phyloP scores from a whole-genome alignment of 1,140 invertebrate species.

The Ceratina japonica region DNA sequence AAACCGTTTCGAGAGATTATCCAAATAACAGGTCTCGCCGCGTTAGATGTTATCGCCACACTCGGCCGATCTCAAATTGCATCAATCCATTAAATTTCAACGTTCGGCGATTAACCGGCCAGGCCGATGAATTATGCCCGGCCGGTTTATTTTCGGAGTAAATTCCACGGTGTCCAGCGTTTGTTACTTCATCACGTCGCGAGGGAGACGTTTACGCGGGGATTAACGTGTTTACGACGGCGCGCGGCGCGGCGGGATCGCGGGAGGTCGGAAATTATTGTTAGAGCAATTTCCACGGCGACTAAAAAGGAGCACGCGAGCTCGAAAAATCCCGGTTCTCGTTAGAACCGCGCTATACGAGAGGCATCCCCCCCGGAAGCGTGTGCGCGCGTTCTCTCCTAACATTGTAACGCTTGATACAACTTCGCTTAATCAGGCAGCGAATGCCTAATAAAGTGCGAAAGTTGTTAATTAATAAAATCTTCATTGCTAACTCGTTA shows the following conservation, averaged over 20 bases:
- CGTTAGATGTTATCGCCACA: conserved; percentile 15
- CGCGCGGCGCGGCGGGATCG: neutral
- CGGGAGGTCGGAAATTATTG: neutral
- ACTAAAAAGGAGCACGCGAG: too few species aligned
- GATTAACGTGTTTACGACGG: neutral
- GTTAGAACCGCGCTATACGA: too few species aligned
- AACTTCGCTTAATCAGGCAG: neutral
- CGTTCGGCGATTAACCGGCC: neutral
- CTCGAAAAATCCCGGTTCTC: too few species aligned
- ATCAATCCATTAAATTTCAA: conserved; percentile 20
- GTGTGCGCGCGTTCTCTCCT: neutral
- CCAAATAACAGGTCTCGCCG: conserved; percentile 27
- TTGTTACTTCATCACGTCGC: conserved; percentile 22
- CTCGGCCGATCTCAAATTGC: neutral
- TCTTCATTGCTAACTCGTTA: conserved; percentile 28
- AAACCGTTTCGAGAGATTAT: conserved; percentile 16
- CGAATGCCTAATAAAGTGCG: conserved; percentile 18
- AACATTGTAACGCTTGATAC: neutral
- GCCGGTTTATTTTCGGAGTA: conserved; percentile 8
- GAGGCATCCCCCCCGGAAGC: too few species aligned
- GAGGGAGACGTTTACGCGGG: conserved; percentile 9
- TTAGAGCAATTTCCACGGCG: too few species aligned
- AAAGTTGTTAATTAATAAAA: conserved; percentile 41
- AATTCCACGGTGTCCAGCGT: neutral
- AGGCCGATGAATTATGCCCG: neutral